Percentiles rank a stretch among this genome's conserved stretches.
These are phyloP conservation scores for Geotrupes spiniger DNA, from an alignment of 2,888 invertebrate genomes.

Conservation along the genomic window DNA sequence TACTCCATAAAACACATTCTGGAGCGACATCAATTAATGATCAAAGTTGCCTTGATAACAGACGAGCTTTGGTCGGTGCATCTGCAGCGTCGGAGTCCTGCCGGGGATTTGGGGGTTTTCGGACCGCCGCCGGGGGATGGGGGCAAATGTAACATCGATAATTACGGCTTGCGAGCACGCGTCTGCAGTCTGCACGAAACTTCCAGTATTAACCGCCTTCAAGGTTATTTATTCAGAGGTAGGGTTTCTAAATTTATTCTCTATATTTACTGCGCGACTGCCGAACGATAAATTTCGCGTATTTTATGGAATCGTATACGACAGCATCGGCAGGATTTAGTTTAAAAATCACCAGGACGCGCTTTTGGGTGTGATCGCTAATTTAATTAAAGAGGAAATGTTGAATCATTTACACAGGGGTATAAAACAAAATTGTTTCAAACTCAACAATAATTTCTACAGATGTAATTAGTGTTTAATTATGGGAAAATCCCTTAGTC, in stretches of 20 bases:
- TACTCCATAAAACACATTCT: slow-evolving; percentile 33
- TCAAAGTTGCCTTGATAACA: slow-evolving; percentile 37
- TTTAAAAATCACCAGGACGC: no score
- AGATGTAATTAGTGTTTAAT: no score
- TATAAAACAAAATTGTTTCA: no score
- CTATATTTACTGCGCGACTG: not conserved
- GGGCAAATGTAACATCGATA: slow-evolving; percentile 34
- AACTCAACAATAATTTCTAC: no score
- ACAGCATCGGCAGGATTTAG: no score
- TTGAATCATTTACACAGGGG: no score
- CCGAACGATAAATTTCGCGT: no score
- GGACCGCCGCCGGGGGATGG: slow-evolving; percentile 12
- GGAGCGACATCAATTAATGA: slow-evolving; percentile 38
- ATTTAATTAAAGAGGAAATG: no score
- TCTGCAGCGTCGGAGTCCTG: slow-evolving; percentile 19
- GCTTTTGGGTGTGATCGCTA: no score
- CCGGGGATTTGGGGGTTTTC: slow-evolving; percentile 16
- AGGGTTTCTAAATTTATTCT: slow-evolving; percentile 5
- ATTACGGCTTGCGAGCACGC: slow-evolving; percentile 34
- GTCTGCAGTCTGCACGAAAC: slow-evolving; percentile 33
- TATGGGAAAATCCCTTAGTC: no score
- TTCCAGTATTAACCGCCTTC: slow-evolving; percentile 10
- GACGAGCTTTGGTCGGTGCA: slow-evolving; percentile 29
- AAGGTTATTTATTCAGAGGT: slow-evolving; percentile 18
- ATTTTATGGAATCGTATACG: no score